Percentiles rank a stretch among this genome's conserved stretches.
phyloP scores from a whole-genome alignment of 64 coral and sea anemone species.

The Cladopsammia gracilis region DNA sequence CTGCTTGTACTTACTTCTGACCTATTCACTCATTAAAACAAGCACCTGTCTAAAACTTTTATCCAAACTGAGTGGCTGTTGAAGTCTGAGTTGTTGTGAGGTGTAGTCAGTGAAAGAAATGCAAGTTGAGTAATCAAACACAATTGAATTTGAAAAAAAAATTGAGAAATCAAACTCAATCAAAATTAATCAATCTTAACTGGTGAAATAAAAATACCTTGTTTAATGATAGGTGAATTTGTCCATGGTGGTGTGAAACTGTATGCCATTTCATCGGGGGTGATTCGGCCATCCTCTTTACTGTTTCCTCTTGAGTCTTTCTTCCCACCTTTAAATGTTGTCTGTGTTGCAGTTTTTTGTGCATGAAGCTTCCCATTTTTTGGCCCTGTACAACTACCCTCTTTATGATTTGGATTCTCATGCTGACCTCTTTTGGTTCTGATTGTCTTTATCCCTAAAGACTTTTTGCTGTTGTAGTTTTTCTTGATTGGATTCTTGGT shows the following conservation, averaged over 20 bases:
- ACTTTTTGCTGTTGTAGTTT: slow-evolving; percentile 46
- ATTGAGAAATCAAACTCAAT: too few species aligned
- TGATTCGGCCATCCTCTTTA: not conserved
- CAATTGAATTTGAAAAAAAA: too few species aligned
- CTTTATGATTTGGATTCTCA: not conserved
- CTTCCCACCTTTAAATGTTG: not conserved
- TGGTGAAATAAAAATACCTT: not conserved
- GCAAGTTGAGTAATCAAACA: too few species aligned
- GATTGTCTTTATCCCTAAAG: slow-evolving; percentile 18
- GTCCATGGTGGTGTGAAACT: slow-evolving; percentile 31
- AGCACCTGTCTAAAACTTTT: too few species aligned
- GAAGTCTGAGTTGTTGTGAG: too few species aligned
- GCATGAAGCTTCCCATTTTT: not conserved
- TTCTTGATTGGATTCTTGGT: slow-evolving; percentile 4
- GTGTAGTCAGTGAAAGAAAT: too few species aligned
- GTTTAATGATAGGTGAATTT: not conserved
- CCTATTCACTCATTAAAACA: too few species aligned
- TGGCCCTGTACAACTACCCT: not conserved
- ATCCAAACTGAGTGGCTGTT: too few species aligned
- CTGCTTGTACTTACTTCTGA: too few species aligned
- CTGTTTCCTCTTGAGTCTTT: not conserved
- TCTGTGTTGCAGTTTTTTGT: not conserved
- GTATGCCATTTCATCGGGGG: not conserved
- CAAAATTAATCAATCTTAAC: too few species aligned
- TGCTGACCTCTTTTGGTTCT: slow-evolving; percentile 8